phyloP scores from a whole-genome alignment of 2,888 invertebrate species.

The Cryptophagus acutangulus region DNA sequence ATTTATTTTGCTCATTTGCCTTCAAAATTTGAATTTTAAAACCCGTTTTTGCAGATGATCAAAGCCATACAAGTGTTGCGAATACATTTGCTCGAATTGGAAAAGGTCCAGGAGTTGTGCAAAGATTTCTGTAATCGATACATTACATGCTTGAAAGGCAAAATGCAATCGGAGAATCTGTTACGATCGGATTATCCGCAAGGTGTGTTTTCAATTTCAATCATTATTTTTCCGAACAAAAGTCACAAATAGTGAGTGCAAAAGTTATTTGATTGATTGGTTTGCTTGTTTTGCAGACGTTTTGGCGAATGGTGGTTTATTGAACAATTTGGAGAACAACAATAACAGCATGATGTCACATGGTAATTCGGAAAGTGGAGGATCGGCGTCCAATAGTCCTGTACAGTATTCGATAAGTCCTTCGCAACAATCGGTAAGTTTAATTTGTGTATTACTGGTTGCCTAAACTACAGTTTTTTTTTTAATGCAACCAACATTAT shows the following conservation, averaged over 20 bases:
- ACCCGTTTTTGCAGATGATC: conserved; percentile 60
- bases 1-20: conserved; percentile 38
- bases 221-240: no score
- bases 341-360: conserved; percentile 49
- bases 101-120: conserved; percentile 92
- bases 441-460: no score
- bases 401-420: conserved; percentile 48
- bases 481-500: no score
- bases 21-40: neutral
- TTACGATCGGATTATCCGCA: conserved; percentile 74
- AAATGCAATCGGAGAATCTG: conserved; percentile 86
- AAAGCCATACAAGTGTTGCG: conserved; percentile 85
- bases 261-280: no score
- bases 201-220: conserved; percentile 41
- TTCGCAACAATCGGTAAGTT: conserved; percentile 32
- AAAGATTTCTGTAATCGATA: conserved; percentile 93
- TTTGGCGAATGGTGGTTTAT: conserved; percentile 6
- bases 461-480: no score
- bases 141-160: conserved; percentile 83
- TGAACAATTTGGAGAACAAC: conserved; percentile 45
- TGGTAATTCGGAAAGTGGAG: conserved; percentile 46
- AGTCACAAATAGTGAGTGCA: neutral
- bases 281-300: neutral
- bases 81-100: conserved; percentile 86
- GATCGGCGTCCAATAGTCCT: conserved; percentile 50